Evolutionary conservation across 2,888 invertebrate genomes (phyloP).

Genomic region (Thumatha senex): DNA sequence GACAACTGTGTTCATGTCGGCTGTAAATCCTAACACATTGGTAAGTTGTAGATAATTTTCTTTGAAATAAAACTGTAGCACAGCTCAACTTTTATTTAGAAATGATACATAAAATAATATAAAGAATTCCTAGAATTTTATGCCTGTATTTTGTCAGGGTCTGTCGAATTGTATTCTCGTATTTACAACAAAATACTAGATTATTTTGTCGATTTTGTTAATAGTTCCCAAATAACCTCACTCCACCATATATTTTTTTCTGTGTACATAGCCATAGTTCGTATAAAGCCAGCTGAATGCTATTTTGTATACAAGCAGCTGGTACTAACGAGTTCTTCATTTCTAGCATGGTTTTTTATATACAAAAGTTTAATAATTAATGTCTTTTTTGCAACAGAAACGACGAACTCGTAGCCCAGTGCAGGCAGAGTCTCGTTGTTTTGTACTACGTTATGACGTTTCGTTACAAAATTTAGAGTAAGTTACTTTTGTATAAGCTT

Average conservation of each 20-base stretch:
- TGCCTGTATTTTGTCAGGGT: too few species aligned
- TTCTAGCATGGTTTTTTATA: not conserved
- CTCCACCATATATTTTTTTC: too few species aligned
- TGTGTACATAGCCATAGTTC: too few species aligned
- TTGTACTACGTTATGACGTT: not conserved
- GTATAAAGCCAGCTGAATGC: too few species aligned
- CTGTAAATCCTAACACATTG: not conserved
- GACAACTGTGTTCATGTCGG: not conserved
- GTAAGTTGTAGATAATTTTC: not conserved
- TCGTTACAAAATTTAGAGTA: not conserved
- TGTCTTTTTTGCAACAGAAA: not conserved
- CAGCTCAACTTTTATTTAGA: too few species aligned
- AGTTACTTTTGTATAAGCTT: not conserved
- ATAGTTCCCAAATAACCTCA: too few species aligned
- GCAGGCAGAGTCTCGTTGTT: not conserved
- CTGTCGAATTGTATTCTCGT: too few species aligned
- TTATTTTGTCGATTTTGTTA: too few species aligned
- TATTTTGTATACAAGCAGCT: not conserved
- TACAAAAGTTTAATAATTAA: not conserved
- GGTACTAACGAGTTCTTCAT: not conserved
- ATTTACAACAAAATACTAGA: too few species aligned
- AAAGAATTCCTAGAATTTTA: too few species aligned
- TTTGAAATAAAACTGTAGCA: not conserved
- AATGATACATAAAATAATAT: too few species aligned
- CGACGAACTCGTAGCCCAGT: not conserved